A percentile compares a stretch with the other conserved stretches of the same genome.
These are phyloP conservation scores for Karalla daura DNA, from an alignment of 2,797 vertebrate genomes.

Conservation along the genomic window DNA sequence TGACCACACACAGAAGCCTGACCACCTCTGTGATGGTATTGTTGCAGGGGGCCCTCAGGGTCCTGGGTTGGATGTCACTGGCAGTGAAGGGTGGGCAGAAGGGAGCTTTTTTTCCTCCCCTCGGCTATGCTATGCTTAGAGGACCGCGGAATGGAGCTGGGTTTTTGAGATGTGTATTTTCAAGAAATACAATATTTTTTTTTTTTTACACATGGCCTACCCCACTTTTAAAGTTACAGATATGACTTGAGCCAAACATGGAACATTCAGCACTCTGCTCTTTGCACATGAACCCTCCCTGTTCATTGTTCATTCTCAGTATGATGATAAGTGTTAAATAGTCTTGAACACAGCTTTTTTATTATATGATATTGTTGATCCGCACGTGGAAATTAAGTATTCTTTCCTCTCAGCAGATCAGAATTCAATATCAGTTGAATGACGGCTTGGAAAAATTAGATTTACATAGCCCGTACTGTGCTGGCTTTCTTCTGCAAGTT, in stretches of 20 bases:
- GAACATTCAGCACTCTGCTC: conserved; percentile 45
- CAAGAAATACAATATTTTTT: not conserved
- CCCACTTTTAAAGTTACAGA: conserved; percentile 46
- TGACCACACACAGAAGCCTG: conserved; percentile 81
- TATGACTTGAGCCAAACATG: conserved; percentile 19
- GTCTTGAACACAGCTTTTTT: conserved; percentile 60
- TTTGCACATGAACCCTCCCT: conserved; percentile 3
- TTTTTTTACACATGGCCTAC: too few species aligned
- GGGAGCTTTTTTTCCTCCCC: conserved; percentile 22
- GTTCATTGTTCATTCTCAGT: conserved; percentile 46
- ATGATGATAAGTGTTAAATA: conserved; percentile 36
- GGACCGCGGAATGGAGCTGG: too few species aligned
- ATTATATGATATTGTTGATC: conserved; percentile 71
- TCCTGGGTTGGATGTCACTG: conserved; percentile 36
- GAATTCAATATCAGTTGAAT: conserved; percentile 35
- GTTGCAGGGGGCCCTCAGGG: conserved; percentile 65
- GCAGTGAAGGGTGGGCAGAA: conserved; percentile 15
- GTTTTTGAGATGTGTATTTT: too few species aligned
- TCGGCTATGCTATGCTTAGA: conserved; percentile 50
- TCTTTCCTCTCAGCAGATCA: conserved; percentile 42
- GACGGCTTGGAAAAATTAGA: conserved; percentile 17
- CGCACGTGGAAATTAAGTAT: conserved; percentile 41
- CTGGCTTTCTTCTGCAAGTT: conserved; percentile 37
- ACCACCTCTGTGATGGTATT: conserved; percentile 79
- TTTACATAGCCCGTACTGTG: conserved; percentile 39